Conservation (phyloP, 2,888 invertebrate genomes). For the Philereme vetulata region DNA sequence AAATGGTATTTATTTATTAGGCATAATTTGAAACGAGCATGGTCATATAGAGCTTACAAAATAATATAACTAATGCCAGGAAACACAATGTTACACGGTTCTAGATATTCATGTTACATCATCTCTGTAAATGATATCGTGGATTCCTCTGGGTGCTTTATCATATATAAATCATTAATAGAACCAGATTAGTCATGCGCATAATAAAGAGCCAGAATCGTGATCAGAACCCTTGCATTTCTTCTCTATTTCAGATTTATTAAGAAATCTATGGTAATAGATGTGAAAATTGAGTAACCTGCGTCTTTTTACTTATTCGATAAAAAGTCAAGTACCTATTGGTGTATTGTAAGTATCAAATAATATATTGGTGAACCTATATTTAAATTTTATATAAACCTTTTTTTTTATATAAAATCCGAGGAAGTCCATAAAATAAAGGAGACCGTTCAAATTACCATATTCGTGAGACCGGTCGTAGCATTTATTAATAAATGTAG, state of each 20-base stretch:
- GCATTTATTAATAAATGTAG: not conserved
- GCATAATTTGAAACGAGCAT: too few species aligned
- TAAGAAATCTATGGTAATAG: constrained; percentile 19
- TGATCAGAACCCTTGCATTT: constrained; percentile 68
- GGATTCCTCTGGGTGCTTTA: constrained; percentile 66
- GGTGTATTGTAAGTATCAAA: too few species aligned
- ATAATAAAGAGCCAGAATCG: constrained; percentile 75
- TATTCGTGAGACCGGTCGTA: not conserved
- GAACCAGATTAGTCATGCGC: constrained; percentile 81
- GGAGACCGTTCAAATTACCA: not conserved
- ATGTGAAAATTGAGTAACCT: constrained; percentile 12
- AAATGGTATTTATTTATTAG: too few species aligned
- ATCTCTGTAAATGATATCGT: constrained; percentile 59
- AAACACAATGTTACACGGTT: not conserved
- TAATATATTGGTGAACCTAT: too few species aligned
- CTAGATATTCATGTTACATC: constrained; percentile 47
- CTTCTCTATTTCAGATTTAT: constrained; percentile 53
- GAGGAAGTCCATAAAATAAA: not conserved
- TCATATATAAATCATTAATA: constrained; percentile 78
- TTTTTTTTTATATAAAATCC: too few species aligned
- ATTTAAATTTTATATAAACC: too few species aligned
- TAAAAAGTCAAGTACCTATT: too few species aligned
- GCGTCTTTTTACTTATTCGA: not conserved
- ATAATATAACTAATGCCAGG: not conserved
- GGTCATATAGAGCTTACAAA: too few species aligned